Conservation (phyloP, 2,113 vertebrate species). For the Engraulis encrasicolus region DNA sequence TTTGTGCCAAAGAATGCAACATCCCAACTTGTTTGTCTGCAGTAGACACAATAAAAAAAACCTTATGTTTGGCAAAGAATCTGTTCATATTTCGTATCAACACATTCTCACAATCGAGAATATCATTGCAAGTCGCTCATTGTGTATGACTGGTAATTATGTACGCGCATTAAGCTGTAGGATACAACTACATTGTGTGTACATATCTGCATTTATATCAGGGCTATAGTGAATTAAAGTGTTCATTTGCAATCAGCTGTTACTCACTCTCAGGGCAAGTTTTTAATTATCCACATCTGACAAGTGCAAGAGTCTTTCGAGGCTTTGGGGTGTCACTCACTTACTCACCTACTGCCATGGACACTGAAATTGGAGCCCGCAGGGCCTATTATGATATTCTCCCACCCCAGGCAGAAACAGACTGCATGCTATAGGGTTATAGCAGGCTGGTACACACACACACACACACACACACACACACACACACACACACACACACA, state of each 20-base stretch:
- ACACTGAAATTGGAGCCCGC: background rate
- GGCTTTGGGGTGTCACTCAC: background rate
- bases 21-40: background rate
- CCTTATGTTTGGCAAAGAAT: background rate
- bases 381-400: background rate
- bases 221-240: background rate
- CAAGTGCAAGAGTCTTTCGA: background rate
- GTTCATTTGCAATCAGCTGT: background rate
- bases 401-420: background rate
- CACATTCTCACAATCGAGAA: background rate
- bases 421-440: background rate
- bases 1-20: background rate
- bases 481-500: no score
- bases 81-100: background rate
- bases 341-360: background rate
- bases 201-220: background rate
- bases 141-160: background rate
- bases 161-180: background rate
- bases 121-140: background rate
- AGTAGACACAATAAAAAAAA: background rate
- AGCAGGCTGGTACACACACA: no score
- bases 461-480: no score
- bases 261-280: background rate
- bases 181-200: background rate
- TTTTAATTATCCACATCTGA: background rate